A percentile compares a stretch with the other conserved stretches of the same genome.
Conservation (phyloP, 2,113 vertebrate species). For the Calidris pugnax region DNA sequence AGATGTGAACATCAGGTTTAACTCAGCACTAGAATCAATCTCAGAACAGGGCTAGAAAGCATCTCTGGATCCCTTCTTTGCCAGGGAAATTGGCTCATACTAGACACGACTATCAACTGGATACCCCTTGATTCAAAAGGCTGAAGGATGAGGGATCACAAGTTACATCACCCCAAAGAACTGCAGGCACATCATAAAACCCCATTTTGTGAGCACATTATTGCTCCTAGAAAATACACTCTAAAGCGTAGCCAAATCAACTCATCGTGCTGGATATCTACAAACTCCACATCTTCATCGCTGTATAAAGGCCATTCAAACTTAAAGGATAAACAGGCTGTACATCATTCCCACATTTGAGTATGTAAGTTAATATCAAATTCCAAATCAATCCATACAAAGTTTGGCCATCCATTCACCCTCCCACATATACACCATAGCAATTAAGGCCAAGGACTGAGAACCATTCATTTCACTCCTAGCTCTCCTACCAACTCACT, state of each 20-base stretch:
- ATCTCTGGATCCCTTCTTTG: neutral
- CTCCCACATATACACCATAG: neutral
- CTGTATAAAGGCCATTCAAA: neutral
- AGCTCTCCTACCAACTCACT: conserved; percentile 22
- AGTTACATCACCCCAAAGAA: neutral
- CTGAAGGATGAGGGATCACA: neutral
- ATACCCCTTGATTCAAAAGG: neutral
- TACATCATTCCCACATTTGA: neutral
- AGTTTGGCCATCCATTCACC: neutral
- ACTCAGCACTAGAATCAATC: neutral
- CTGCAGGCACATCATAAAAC: neutral
- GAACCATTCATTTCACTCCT: neutral
- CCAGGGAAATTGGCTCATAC: neutral
- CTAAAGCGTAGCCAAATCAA: neutral
- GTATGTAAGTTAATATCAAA: neutral
- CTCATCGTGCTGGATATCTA: neutral
- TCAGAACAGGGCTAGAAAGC: neutral
- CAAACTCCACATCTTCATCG: neutral
- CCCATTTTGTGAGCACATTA: neutral
- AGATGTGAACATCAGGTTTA: neutral
- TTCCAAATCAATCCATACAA: neutral
- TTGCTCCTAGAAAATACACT: neutral
- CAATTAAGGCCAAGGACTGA: neutral
- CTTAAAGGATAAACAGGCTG: neutral
- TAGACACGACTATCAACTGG: neutral